Conservation (phyloP, 1,140 invertebrate genomes). For the Zaprionus nigranus region DNA sequence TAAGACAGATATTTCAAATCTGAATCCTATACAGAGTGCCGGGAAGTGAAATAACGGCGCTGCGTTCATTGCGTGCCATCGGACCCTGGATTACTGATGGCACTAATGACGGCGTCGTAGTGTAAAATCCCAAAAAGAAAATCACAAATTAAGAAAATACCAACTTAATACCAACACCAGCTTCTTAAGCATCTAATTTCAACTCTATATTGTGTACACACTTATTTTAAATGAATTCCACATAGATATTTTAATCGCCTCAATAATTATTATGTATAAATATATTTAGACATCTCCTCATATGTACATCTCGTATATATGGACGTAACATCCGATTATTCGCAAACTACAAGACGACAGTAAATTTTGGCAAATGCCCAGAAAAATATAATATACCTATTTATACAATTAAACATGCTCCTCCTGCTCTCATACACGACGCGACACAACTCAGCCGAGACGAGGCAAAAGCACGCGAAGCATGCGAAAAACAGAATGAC, state of each 20-base stretch:
- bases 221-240: slow-evolving; percentile 1
- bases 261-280: slow-evolving; percentile 6
- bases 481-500: slow-evolving; percentile 46
- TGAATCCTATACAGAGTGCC: slow-evolving; percentile 17
- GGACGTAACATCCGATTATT: slow-evolving; percentile 40
- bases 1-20: not conserved
- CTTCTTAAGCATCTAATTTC: not conserved
- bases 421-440: not conserved
- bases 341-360: slow-evolving; percentile 27
- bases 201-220: not conserved
- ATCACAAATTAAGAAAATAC: slow-evolving; percentile 2
- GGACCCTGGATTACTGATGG: slow-evolving; percentile 79
- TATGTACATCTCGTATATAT: slow-evolving; percentile 19
- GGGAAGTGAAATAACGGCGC: slow-evolving; percentile 9
- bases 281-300: slow-evolving; percentile 5
- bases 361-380: slow-evolving; percentile 56
- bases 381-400: slow-evolving; percentile 42
- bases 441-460: slow-evolving; percentile 4
- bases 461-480: slow-evolving; percentile 19
- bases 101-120: slow-evolving; percentile 34
- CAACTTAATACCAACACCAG: not conserved
- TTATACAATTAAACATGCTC: slow-evolving; percentile 45
- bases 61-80: slow-evolving; percentile 58
- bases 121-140: slow-evolving; percentile 18
- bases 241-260: slow-evolving; percentile 11